A percentile compares a stretch with the other conserved stretches of the same genome.
Evolutionary conservation across 2,113 vertebrate genomes (phyloP).

Genomic region (Poecilia latipinna): DNA sequence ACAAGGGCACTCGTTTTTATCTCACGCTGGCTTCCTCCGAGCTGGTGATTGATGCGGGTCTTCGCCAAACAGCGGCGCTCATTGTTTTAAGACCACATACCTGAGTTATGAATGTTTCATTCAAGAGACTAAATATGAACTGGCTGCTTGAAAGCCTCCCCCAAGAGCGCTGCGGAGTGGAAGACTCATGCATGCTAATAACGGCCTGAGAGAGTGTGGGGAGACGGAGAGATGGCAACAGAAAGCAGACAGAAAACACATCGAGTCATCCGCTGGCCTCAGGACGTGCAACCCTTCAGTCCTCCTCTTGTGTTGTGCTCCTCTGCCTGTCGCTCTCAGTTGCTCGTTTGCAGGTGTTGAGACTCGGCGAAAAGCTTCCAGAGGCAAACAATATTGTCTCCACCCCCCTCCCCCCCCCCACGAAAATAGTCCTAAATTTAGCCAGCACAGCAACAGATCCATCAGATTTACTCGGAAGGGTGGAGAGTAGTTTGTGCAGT

Average conservation of each 20-base stretch:
- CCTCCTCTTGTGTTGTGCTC: not conserved
- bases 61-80: slow-evolving; percentile 59
- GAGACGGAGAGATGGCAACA: slow-evolving; percentile 20
- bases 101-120: slow-evolving; percentile 80
- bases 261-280: slow-evolving; percentile 22
- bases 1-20: slow-evolving; percentile 60
- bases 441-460: slow-evolving; percentile 52
- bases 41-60: slow-evolving; percentile 67
- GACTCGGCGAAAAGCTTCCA: slow-evolving; percentile 5
- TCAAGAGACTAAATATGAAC: slow-evolving; percentile 68
- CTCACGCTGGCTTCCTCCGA: slow-evolving; percentile 60
- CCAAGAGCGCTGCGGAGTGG: slow-evolving; percentile 39
- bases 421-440: slow-evolving; percentile 40
- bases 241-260: not conserved
- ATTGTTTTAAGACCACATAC: slow-evolving; percentile 76
- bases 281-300: not conserved
- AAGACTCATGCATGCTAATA: slow-evolving; percentile 61
- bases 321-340: slow-evolving; percentile 20
- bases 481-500: slow-evolving; percentile 43
- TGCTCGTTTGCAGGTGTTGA: slow-evolving; percentile 13
- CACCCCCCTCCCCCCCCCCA: not conserved
- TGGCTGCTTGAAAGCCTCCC: slow-evolving; percentile 46
- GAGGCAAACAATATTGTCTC: slow-evolving; percentile 7
- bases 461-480: slow-evolving; percentile 56
- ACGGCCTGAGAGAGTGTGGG: slow-evolving; percentile 31